phyloP scores from a whole-genome alignment of 1,140 invertebrate genomes.

The Brachystomella parvula region DNA sequence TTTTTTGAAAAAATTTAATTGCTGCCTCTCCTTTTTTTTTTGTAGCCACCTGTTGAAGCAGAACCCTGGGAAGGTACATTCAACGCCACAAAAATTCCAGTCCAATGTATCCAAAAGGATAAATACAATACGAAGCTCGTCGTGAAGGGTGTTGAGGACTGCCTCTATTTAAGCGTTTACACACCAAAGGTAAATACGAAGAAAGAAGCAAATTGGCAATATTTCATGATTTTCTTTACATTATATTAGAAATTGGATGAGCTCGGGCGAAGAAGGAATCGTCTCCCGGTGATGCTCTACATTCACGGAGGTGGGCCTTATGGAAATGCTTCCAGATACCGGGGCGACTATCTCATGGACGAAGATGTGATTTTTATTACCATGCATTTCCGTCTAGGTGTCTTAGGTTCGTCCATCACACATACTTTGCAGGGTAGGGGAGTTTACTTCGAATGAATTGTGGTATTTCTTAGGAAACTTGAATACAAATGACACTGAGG shows the following conservation, averaged over 20 bases:
- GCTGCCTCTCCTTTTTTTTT: neutral
- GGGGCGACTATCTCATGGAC: conserved; percentile 32
- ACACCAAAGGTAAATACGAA: conserved; percentile 43
- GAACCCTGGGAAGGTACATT: conserved; percentile 9
- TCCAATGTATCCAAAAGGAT: conserved; percentile 14
- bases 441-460: neutral
- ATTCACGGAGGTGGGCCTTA: conserved; percentile 14
- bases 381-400: conserved; percentile 26
- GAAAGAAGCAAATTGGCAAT: neutral
- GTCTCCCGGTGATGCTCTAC: conserved; percentile 9
- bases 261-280: neutral
- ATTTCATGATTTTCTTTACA: neutral
- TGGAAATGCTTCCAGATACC: conserved; percentile 2
- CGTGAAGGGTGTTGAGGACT: conserved; percentile 45
- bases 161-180: conserved; percentile 51
- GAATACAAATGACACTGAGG: conserved; percentile 9
- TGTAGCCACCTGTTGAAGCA: conserved; percentile 1
- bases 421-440: neutral
- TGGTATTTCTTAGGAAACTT: conserved; percentile 6
- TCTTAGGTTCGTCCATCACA: neutral
- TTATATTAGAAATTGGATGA: conserved; percentile 11
- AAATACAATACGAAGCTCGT: conserved; percentile 6
- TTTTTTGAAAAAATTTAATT: neutral
- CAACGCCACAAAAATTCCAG: neutral
- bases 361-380: conserved; percentile 43